These are phyloP conservation scores for Brachypteracias leptosomus DNA, from an alignment of 2,113 vertebrate genomes.

Conservation along the genomic window DNA sequence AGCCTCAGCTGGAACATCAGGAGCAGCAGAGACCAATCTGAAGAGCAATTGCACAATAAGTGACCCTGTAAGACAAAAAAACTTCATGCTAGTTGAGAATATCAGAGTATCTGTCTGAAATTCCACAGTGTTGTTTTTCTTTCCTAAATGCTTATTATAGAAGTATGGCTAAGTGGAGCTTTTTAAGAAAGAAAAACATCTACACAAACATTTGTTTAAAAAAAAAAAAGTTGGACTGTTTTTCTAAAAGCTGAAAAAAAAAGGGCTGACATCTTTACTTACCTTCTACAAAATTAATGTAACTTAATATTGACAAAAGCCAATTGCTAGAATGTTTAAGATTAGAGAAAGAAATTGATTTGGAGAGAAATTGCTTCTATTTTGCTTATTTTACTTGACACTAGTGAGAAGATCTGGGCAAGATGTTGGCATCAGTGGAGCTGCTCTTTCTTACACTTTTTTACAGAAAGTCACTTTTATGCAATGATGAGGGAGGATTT, in stretches of 20 bases:
- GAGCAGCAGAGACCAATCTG: neutral
- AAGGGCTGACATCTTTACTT: neutral
- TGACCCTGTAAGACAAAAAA: neutral
- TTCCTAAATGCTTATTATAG: neutral
- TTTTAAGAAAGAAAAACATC: neutral
- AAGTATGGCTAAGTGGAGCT: neutral
- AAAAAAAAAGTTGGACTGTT: neutral
- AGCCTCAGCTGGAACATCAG: neutral
- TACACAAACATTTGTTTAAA: rapidly evolving
- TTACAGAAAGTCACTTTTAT: neutral
- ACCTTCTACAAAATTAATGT: neutral
- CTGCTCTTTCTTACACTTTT: neutral
- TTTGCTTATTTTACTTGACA: neutral
- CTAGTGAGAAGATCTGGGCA: neutral
- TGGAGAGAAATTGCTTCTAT: neutral
- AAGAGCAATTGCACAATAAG: neutral
- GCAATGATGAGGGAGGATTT: neutral
- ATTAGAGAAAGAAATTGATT: neutral
- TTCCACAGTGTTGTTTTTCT: neutral
- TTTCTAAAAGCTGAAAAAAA: neutral
- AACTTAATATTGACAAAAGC: neutral
- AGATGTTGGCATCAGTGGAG: no score
- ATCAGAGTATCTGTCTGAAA: neutral
- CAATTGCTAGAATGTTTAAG: neutral
- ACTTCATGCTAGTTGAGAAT: neutral